A percentile compares a stretch with the other conserved stretches of the same genome.
phyloP scores from a whole-genome alignment of 2,888 invertebrate genomes.

The Zonitis immaculata region DNA sequence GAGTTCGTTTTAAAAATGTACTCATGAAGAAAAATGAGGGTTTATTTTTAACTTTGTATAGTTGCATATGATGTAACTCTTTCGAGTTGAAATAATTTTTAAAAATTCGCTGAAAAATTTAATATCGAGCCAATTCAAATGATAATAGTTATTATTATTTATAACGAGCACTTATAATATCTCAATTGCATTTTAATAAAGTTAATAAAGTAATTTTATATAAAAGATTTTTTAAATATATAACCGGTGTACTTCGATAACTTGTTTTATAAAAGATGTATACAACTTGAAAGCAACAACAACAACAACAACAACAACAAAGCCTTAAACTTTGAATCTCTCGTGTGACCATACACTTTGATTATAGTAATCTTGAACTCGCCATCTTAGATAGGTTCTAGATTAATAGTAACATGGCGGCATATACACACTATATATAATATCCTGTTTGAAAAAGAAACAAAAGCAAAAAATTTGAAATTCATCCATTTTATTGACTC shows the following conservation, averaged over 20 bases:
- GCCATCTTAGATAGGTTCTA: conserved; percentile 33
- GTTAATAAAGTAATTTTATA: conserved; percentile 22
- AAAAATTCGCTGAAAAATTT: no score
- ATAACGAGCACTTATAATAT: no score
- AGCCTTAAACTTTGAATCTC: conserved; percentile 19
- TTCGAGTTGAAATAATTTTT: no score
- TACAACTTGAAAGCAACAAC: no score
- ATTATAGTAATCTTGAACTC: conserved; percentile 35
- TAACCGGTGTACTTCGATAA: conserved; percentile 23
- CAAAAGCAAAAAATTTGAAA: no score
- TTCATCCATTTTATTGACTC: no score
- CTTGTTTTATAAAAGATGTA: conserved; percentile 21
- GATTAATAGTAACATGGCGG: conserved; percentile 29
- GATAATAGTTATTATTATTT: conserved; percentile 15
- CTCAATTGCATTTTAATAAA: conserved; percentile 14
- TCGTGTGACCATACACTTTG: conserved; percentile 28
- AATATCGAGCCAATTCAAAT: no score
- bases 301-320: no score
- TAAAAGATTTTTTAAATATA: conserved; percentile 3
- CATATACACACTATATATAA: no score
- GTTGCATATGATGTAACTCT: neutral
- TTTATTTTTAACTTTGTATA: neutral
- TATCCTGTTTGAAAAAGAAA: no score
- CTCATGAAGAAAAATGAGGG: neutral
- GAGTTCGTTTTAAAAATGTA: neutral